Percentiles rank a stretch among this genome's conserved stretches.
Conservation (phyloP, 2,888 invertebrate species). For the Rotaria socialis region DNA sequence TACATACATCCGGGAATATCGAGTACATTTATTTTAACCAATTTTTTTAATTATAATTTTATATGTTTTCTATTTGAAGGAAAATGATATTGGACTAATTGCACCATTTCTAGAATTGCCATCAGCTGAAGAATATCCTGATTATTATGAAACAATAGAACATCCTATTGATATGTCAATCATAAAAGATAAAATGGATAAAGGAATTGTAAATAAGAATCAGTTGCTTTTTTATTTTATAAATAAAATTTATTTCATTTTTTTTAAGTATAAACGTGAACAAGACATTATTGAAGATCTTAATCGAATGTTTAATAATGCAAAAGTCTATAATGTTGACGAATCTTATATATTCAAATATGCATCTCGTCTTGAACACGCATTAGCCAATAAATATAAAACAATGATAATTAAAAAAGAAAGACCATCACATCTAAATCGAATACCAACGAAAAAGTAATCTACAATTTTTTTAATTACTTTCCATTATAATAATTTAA, state of each 20-base stretch:
- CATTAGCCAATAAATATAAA: not conserved
- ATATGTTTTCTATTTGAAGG: not conserved
- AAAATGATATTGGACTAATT: constrained; percentile 36
- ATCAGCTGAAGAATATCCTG: constrained; percentile 42
- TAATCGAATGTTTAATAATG: constrained; percentile 83
- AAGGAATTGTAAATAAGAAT: not conserved
- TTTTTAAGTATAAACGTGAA: constrained; percentile 28
- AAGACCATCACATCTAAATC: not conserved
- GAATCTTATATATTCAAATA: constrained; percentile 37
- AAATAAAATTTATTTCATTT: not conserved
- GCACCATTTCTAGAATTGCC: constrained; percentile 42
- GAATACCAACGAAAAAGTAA: not conserved
- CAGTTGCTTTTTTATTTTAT: too few species aligned
- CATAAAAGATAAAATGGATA: constrained; percentile 38
- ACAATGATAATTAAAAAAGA: not conserved
- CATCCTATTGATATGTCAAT: constrained; percentile 45
- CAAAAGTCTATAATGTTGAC: constrained; percentile 71
- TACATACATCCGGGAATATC: constrained; percentile 12
- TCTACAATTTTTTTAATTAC: not conserved
- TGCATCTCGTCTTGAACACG: constrained; percentile 20
- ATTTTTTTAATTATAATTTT: not conserved
- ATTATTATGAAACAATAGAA: constrained; percentile 45
- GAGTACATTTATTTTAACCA: not conserved
- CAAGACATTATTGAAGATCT: constrained; percentile 65
- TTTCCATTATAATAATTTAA: too few species aligned